Percentiles rank a stretch among this genome's conserved stretches.
phyloP scores from a whole-genome alignment of 1,140 invertebrate genomes.

The Eriocheir sinensis region DNA sequence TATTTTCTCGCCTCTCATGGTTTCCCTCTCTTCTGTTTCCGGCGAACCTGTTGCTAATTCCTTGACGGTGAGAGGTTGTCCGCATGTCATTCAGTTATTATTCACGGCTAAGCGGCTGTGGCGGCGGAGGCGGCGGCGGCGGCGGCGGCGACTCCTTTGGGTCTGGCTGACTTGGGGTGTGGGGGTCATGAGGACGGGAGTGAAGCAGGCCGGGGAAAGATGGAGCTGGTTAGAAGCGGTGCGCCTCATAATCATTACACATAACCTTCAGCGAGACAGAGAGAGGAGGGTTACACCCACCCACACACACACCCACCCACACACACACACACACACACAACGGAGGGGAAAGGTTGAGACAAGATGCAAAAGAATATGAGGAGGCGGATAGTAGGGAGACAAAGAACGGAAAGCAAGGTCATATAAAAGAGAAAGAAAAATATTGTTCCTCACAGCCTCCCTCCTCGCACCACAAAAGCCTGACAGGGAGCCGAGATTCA shows the following conservation, averaged over 20 bases:
- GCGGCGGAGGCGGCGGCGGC: neutral
- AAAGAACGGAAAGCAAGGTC: conserved; percentile 9
- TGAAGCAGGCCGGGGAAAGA: neutral
- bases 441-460: neutral
- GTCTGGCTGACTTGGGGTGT: neutral
- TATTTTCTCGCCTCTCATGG: too few relatives aligned
- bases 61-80: neutral
- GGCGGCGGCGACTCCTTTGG: neutral
- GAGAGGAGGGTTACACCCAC: neutral
- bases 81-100: conserved; percentile 14
- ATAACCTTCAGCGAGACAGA: neutral
- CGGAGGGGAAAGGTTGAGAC: too few relatives aligned
- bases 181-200: neutral
- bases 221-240: neutral
- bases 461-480: neutral
- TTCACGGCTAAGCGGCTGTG: neutral
- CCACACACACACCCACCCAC: neutral
- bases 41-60: neutral
- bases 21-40: neutral
- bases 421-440: neutral
- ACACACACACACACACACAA: conserved; percentile 5
- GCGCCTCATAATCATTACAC: conserved; percentile 7
- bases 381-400: neutral
- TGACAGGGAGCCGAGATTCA: neutral
- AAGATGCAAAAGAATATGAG: neutral